Base-by-base conservation (phyloP, 2,113 vertebrate species). In the Myodes glareolus region DNA sequence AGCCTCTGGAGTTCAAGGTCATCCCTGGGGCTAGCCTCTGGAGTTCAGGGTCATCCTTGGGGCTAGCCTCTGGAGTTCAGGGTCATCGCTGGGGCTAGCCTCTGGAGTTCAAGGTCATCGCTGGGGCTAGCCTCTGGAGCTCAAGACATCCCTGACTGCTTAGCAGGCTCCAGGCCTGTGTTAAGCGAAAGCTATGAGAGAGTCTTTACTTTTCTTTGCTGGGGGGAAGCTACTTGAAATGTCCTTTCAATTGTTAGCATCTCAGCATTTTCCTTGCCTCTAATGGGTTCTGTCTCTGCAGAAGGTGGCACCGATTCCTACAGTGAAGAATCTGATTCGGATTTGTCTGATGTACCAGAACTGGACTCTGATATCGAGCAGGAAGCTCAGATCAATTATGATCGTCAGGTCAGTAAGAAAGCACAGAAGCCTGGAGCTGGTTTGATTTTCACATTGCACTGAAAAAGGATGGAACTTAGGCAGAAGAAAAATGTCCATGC, bases 331-430 rank as follows among this genome's bases (percentile, higher is more conserved):
- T 99, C 99, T 0, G 99, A 99, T 98, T 99, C 99, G 0, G 99
- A 99, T 92, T 98, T 99, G 90, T 99, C 99, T 0, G 99, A 99
- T 1, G 99, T 99, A 96, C 99, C 99, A 0, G 99, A 99, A 88
- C 94, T 99, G 94, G 99, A 99, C 98, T 99, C 99, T 1, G 99
- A 99, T 98, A 99, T 99, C n/a, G 99, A 99, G 94, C 99, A 99
- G 97, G 99, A 99, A 98, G 99, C 99, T 96, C 99, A 99, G 98
- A 99, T 99, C 97, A 99, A 98, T 98, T 99, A 99, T 16, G 99
- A 99, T 91, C 99, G 99, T 25, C 99, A 99, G 99, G 99, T 99
- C 93, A 98, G 99, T 97, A 84, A 63, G 27, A 23, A 55, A 58
- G 7, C 80, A 36, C 65, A 52, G 6, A 73, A 8, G 77, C 42